phyloP scores from a whole-genome alignment of 2,888 invertebrate genomes.

The Stictocephala bisonia region DNA sequence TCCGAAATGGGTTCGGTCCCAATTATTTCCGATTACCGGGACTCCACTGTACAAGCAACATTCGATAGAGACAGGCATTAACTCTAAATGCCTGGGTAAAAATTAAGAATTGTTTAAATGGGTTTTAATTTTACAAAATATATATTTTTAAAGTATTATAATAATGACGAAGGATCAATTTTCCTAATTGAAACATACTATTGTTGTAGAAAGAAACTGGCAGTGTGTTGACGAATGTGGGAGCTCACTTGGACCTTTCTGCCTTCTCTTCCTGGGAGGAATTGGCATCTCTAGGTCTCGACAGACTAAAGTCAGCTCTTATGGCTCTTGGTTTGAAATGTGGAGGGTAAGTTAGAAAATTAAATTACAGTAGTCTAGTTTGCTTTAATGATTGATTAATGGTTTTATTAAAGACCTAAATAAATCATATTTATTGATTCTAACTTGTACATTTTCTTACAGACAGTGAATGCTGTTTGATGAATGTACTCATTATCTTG shows the following conservation, averaged over 20 bases:
- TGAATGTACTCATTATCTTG: too few relatives aligned
- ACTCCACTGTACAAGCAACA: too few relatives aligned
- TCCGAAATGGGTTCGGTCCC: too few relatives aligned
- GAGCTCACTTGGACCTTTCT: slow-evolving; percentile 97
- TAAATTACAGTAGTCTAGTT: neutral
- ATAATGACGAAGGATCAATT: neutral
- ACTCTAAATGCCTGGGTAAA: too few relatives aligned
- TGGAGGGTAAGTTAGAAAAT: slow-evolving; percentile 76
- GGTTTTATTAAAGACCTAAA: neutral
- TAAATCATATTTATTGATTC: neutral
- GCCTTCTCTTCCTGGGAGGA: slow-evolving; percentile 98
- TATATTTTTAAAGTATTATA: too few relatives aligned
- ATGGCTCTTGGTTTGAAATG: slow-evolving; percentile 98
- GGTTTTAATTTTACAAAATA: too few relatives aligned
- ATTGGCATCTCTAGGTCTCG: slow-evolving; percentile 94
- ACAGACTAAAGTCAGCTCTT: slow-evolving; percentile 95
- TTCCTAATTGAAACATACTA: neutral
- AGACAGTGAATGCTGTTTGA: too few relatives aligned
- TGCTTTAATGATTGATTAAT: neutral
- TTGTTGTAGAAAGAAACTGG: slow-evolving; percentile 86
- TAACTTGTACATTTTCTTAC: too few relatives aligned
- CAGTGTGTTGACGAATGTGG: slow-evolving; percentile 92
- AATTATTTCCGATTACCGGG: too few relatives aligned
- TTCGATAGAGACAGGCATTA: too few relatives aligned
- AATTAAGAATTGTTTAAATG: too few relatives aligned